Evolutionary conservation across 2,113 vertebrate genomes (phyloP).

Genomic region (Erythrolamprus reginae): DNA sequence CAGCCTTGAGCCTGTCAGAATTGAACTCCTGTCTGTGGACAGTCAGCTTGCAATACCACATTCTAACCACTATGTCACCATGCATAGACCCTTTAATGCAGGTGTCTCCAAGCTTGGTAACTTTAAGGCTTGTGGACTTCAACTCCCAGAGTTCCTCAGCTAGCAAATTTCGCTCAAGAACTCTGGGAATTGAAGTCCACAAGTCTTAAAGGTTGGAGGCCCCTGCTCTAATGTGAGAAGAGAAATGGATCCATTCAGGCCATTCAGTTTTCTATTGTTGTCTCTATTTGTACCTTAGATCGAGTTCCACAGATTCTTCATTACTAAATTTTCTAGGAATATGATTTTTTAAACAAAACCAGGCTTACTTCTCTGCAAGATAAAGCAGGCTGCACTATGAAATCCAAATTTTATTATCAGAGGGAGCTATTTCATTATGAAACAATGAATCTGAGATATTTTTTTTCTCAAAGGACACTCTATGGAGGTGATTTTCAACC

Average conservation of each 20-base stretch:
- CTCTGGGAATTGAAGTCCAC: no score
- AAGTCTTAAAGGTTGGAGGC: no score
- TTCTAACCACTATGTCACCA: neutral
- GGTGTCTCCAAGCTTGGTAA: no score
- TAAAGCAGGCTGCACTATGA: neutral
- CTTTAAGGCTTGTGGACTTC: no score
- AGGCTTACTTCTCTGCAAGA: no score
- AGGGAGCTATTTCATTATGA: neutral
- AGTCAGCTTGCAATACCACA: neutral
- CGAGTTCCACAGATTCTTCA: neutral
- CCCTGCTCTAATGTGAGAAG: neutral
- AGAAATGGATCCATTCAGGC: neutral
- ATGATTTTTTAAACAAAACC: neutral
- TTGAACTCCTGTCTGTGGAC: neutral
- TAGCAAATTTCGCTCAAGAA: no score
- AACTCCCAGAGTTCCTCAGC: no score
- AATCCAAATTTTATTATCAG: neutral
- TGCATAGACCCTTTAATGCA: neutral
- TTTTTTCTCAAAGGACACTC: neutral
- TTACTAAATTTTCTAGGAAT: neutral
- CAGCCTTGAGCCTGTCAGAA: neutral
- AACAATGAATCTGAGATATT: neutral
- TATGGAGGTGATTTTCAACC: no score
- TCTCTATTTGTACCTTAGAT: neutral
- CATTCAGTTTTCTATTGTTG: neutral